These are phyloP conservation scores for Microctonus aethiopoides DNA, from an alignment of 2,888 invertebrate species.

Conservation along the genomic window DNA sequence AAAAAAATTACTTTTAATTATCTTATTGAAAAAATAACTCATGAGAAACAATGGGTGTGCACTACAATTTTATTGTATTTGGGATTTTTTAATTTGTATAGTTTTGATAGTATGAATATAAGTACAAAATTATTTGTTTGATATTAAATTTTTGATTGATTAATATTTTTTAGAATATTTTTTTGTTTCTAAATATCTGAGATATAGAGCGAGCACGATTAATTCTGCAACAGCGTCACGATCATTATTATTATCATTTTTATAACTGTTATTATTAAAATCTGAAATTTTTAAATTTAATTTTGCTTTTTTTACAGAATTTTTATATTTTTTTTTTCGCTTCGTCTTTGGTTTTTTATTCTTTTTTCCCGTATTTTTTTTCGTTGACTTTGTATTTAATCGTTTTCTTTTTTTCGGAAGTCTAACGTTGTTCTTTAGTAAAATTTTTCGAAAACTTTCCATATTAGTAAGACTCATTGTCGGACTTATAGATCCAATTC, in stretches of 20 bases:
- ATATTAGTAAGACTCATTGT: neutral
- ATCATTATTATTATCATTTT: neutral
- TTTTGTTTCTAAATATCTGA: slow-evolving; percentile 51
- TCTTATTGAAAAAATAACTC: neutral
- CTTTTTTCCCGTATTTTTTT: slow-evolving; percentile 12
- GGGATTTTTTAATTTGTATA: neutral
- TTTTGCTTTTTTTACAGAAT: slow-evolving; percentile 22
- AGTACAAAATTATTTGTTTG: neutral
- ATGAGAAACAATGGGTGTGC: neutral
- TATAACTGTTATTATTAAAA: too few species aligned
- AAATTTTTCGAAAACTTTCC: slow-evolving; percentile 26
- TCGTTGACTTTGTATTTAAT: slow-evolving; percentile 16
- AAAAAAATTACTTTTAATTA: slow-evolving; percentile 5
- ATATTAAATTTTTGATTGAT: neutral
- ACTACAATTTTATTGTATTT: slow-evolving; percentile 41
- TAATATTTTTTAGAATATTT: slow-evolving; percentile 40
- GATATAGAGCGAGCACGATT: slow-evolving; percentile 53
- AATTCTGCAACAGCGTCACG: slow-evolving; percentile 47
- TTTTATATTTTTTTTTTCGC: slow-evolving; percentile 19
- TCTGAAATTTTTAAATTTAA: neutral
- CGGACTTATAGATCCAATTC: neutral
- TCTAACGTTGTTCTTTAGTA: slow-evolving; percentile 12
- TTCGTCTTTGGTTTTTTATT: neutral
- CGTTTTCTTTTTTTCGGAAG: slow-evolving; percentile 9
- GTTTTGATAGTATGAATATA: neutral